Percentiles rank a stretch among this genome's conserved stretches.
phyloP scores from a whole-genome alignment of 64 coral and sea anemone species.

The Pachyseris speciosa region DNA sequence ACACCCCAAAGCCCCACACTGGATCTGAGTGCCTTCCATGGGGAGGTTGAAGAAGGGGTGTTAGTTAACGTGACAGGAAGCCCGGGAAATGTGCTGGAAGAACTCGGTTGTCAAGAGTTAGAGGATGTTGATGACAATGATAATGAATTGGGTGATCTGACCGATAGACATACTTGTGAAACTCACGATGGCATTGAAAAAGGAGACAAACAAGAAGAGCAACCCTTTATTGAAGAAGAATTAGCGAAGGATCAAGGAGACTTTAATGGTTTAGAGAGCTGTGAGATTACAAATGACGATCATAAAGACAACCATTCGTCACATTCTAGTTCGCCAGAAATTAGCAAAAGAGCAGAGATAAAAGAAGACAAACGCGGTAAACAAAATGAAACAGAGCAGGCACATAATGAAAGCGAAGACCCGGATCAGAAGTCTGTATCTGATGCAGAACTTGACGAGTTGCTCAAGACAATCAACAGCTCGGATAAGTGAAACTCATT shows the following conservation, averaged over 20 bases:
- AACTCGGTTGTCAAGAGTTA: background rate
- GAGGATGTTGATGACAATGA: background rate
- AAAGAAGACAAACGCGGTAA: background rate
- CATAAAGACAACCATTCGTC: background rate
- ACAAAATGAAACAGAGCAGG: background rate
- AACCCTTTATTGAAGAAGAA: background rate
- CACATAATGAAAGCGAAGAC: background rate
- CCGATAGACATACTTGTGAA: background rate
- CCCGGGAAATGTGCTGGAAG: constrained; percentile 7
- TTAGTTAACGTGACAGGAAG: constrained; percentile 27
- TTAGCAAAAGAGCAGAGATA: background rate
- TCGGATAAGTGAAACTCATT: background rate
- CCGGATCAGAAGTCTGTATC: background rate
- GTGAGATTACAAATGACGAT: background rate
- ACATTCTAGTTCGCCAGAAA: background rate
- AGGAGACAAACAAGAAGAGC: background rate
- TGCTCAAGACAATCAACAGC: background rate
- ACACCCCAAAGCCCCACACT: background rate
- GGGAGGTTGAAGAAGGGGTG: constrained; percentile 27
- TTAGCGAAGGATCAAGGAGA: background rate
- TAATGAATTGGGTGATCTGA: background rate
- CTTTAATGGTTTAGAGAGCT: background rate
- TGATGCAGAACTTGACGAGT: background rate
- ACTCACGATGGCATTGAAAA: too few relatives aligned
- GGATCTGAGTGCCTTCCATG: background rate